A percentile compares a stretch with the other conserved stretches of the same genome.
Conservation (phyloP, 2,797 vertebrate species). For the Peromyscus aztecus region DNA sequence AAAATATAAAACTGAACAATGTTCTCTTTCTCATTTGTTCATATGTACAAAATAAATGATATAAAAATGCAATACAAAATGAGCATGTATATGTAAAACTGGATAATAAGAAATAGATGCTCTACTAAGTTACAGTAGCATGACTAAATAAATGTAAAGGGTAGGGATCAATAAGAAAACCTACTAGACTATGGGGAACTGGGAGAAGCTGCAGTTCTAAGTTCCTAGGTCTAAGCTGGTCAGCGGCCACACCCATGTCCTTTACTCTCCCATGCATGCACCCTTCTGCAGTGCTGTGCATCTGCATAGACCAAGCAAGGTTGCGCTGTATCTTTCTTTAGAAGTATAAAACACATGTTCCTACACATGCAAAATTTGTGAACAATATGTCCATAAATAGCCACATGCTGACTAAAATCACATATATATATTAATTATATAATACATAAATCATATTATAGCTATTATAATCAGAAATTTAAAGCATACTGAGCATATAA, state of each 20-base stretch:
- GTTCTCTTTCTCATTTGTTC: conserved; percentile 25
- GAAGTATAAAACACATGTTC: background rate
- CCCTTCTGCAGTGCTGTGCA: background rate
- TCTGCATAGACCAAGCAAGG: rapidly evolving
- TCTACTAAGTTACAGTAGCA: background rate
- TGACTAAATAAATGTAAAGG: background rate
- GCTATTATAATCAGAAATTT: background rate
- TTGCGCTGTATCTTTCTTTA: background rate
- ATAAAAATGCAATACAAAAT: background rate
- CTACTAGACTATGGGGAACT: background rate
- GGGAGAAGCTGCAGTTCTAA: background rate
- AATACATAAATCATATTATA: background rate
- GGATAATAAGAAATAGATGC: background rate
- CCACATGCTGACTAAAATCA: background rate
- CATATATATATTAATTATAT: background rate
- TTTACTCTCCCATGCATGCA: background rate
- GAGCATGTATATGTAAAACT: background rate
- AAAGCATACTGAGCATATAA: background rate
- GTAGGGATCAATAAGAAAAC: background rate
- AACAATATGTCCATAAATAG: background rate
- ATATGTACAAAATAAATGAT: background rate
- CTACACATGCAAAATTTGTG: background rate
- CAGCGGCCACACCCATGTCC: background rate
- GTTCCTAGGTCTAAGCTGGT: background rate
- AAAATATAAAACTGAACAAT: background rate